phyloP scores from a whole-genome alignment of 2,113 vertebrate species.

The Cynopterus brachyotis region DNA sequence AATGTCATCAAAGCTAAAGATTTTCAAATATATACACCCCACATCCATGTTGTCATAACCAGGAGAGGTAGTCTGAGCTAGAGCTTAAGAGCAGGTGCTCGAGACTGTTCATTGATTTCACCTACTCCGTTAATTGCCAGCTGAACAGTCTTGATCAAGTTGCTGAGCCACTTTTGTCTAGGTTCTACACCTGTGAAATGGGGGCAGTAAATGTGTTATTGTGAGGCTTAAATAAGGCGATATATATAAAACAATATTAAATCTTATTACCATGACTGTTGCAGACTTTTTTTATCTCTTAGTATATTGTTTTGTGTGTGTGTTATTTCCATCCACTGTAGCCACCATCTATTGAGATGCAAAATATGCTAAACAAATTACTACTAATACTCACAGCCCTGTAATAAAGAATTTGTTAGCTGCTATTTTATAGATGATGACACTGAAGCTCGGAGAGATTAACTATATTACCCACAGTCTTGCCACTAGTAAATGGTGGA shows the following conservation, averaged over 20 bases:
- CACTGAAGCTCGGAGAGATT: background rate
- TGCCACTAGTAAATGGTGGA: background rate
- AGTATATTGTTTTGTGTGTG: background rate
- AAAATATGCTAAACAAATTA: constrained; percentile 15
- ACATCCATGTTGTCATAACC: rapidly evolving
- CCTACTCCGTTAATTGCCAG: background rate
- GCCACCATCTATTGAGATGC: background rate
- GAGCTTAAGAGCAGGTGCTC: background rate
- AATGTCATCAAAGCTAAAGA: background rate
- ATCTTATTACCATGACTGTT: background rate
- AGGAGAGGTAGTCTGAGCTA: background rate
- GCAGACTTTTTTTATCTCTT: background rate
- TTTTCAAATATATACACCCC: background rate
- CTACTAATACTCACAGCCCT: background rate
- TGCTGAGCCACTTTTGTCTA: background rate
- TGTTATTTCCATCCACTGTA: background rate
- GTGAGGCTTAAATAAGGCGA: background rate
- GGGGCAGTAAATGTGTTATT: background rate
- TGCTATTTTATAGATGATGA: background rate
- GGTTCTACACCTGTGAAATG: background rate
- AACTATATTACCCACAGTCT: background rate
- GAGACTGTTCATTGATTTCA: background rate
- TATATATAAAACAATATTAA: background rate
- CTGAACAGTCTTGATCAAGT: background rate
- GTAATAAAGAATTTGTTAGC: background rate